Evolutionary conservation across 1,140 invertebrate genomes (phyloP), one percentile per base, ranked within the genome.

Genomic region (Drosophila takahashii): DNA sequence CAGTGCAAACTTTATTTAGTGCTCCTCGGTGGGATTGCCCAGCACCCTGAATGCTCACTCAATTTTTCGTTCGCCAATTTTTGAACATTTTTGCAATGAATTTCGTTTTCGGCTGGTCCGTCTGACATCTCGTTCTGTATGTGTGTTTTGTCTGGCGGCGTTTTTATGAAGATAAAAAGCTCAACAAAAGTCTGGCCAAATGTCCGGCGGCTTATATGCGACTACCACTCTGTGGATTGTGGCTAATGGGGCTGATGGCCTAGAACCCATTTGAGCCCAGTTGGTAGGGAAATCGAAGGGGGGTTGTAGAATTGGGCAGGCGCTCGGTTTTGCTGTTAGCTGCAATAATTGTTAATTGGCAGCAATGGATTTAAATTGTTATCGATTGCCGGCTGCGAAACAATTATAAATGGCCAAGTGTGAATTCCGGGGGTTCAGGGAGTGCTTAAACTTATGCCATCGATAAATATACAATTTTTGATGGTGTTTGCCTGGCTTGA

Each of bases 161-260:
- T 87, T 87, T 86, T 89, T 89, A 87, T 89, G 75, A 87, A 87
- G 83, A 86, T 87, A 86, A 87, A 87, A 86, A 83, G 84, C 84
- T 87, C 83, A 87, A 70, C 78, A 36, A 73, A 61, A 34, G 72
- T 81, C 77, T 77, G 67, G 58, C 66, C 61, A 64, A 66, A 64
- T 48, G 52, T 37, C 62, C 61, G 39, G 18, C 39, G 54, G 77
- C 74, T 74, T 78, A 77, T 65, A 47, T 45, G 50, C 53, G 45
- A 48, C 45, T 69, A 51, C 48, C 64, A 62, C 69, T 65, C 79
- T 66, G 74, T n/a, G 29, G 29, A 32, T 32, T 32, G 36, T 66
- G 83, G 81, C 83, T 85, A 85, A 85, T 85, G 83, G 81, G 74
- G 62, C 69, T 64, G 51, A 74, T 78, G 56, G 69, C 58, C 56